phyloP scores from a whole-genome alignment of 2,113 vertebrate species.

The Eurystomus gularis region DNA sequence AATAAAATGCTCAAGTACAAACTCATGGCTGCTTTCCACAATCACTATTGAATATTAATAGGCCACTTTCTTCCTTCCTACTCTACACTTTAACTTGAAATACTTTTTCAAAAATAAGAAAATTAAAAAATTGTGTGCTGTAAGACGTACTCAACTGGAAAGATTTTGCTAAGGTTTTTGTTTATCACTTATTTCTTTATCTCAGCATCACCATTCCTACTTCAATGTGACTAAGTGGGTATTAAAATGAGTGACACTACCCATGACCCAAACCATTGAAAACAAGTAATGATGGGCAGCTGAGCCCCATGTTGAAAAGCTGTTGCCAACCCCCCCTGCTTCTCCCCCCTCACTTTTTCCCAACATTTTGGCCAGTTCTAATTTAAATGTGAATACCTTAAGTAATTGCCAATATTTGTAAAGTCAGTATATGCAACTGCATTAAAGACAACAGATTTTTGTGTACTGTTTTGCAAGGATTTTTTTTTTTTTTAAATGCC shows the following conservation, averaged over 20 bases:
- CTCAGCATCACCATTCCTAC: not conserved
- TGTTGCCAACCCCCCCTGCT: not conserved
- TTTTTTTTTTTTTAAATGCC: not conserved
- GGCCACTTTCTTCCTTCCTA: not conserved
- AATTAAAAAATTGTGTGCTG: not conserved
- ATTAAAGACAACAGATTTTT: conserved; percentile 53
- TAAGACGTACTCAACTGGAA: not conserved
- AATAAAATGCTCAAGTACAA: not conserved
- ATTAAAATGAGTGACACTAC: conserved; percentile 51
- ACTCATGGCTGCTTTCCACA: not conserved
- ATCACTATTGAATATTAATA: not conserved
- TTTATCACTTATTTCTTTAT: conserved; percentile 28
- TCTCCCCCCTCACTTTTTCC: conserved; percentile 31
- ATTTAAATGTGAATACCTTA: conserved; percentile 70
- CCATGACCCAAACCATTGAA: conserved; percentile 49
- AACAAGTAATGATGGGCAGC: conserved; percentile 58
- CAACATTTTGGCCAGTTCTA: conserved; percentile 46
- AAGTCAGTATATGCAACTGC: conserved; percentile 62
- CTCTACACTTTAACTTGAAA: not conserved
- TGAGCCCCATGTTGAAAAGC: conserved; percentile 37
- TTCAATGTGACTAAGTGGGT: conserved; percentile 36
- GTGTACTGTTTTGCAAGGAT: conserved; percentile 44
- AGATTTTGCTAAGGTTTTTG: conserved; percentile 1
- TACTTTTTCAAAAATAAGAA: not conserved
- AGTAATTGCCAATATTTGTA: conserved; percentile 70